phyloP scores from a whole-genome alignment of 35 echinoderm and acorn worm species.

The Heliocidaris erythrogramma region DNA sequence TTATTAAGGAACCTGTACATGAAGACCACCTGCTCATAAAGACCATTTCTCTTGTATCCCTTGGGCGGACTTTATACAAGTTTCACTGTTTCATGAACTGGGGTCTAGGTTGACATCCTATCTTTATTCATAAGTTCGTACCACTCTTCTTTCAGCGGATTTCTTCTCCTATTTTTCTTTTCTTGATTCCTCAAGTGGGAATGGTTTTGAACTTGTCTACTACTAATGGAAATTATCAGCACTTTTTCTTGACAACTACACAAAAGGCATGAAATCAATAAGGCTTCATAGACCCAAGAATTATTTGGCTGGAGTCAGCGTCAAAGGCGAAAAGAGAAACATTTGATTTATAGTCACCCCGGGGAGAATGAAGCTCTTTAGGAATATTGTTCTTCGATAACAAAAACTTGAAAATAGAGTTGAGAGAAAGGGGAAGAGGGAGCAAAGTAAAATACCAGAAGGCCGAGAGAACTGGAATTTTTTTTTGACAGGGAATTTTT shows the following conservation, averaged over 20 bases:
- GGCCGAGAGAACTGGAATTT: background rate
- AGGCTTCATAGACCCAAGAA: background rate
- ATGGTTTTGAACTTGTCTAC: background rate
- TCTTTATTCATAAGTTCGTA: no score
- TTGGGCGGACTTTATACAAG: no score
- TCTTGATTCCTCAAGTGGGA: background rate
- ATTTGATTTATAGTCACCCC: conserved; percentile 4
- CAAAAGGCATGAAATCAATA: background rate
- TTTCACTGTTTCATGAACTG: no score
- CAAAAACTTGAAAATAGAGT: background rate
- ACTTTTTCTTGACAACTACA: background rate
- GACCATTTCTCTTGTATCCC: no score
- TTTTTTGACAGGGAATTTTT: background rate
- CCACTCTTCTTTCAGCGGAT: background rate
- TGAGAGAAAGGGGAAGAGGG: background rate
- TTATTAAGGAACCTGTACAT: no score
- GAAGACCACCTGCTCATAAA: no score
- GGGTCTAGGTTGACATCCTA: no score
- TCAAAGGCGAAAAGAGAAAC: background rate
- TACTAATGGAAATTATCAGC: background rate
- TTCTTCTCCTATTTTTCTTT: background rate
- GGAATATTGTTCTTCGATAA: background rate
- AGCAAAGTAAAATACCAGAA: background rate
- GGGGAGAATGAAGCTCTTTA: background rate
- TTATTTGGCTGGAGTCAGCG: background rate